phyloP scores from a whole-genome alignment of 30 jellyfish, hydroid and myxozoan genomes.

The Aurelia aurita region DNA sequence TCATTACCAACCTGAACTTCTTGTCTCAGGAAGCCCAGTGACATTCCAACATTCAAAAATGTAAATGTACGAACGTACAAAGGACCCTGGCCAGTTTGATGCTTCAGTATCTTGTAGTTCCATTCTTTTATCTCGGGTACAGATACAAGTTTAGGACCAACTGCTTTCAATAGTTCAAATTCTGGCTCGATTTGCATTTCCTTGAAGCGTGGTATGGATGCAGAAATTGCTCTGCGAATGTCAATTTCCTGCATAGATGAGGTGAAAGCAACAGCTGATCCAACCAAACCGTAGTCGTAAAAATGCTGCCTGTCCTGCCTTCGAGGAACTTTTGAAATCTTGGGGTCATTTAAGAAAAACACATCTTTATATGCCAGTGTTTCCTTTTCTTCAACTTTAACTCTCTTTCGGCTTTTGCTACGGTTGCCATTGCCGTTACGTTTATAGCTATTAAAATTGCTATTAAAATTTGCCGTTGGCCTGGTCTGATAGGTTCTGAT shows the following conservation, averaged over 20 bases:
- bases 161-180: conserved; percentile 34
- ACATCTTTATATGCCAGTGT: conserved; percentile 29
- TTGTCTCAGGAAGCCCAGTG: neutral
- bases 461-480: too few species aligned
- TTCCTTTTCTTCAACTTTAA: neutral
- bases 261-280: conserved; percentile 30
- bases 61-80: conserved; percentile 27
- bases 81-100: conserved; percentile 54
- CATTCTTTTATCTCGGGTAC: conserved; percentile 26
- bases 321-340: conserved; percentile 13
- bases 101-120: conserved; percentile 32
- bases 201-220: conserved; percentile 5
- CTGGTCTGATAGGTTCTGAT: too few species aligned
- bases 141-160: conserved; percentile 21
- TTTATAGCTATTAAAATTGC: too few species aligned
- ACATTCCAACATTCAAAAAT: conserved; percentile 3
- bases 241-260: conserved; percentile 25
- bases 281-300: conserved; percentile 26
- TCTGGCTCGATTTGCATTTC: conserved; percentile 16
- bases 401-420: too few species aligned
- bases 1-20: neutral
- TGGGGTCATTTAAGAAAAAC: conserved; percentile 18
- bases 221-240: conserved; percentile 1
- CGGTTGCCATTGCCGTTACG: too few species aligned
- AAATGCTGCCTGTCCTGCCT: conserved; percentile 32